Evolutionary conservation across 2,888 invertebrate species (phyloP).

Genomic region (Leucozona laternaria): DNA sequence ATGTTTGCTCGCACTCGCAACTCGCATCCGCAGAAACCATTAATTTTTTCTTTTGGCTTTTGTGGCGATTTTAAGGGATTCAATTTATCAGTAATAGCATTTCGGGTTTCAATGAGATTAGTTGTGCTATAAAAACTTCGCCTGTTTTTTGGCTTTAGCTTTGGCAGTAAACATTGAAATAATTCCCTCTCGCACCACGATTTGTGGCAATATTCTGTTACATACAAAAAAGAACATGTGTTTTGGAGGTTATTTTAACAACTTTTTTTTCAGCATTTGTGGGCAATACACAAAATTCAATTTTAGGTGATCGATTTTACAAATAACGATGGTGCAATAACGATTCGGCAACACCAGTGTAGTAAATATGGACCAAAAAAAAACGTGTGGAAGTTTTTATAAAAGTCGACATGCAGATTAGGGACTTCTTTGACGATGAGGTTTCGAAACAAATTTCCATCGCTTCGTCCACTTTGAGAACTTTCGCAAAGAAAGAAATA

Average conservation of each 20-base stretch:
- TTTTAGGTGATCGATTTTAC: conserved; percentile 52
- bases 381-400: background rate
- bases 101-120: conserved; percentile 66
- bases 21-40: conserved; percentile 30
- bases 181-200: conserved; percentile 5
- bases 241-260: conserved; percentile 21
- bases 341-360: background rate
- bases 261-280: conserved; percentile 16
- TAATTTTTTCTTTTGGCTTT: conserved; percentile 53
- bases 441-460: conserved; percentile 46
- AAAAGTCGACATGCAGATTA: background rate
- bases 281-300: conserved; percentile 43
- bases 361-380: conserved; percentile 40
- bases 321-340: conserved; percentile 25
- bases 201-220: conserved; percentile 22
- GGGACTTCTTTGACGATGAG: background rate
- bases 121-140: conserved; percentile 47
- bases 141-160: conserved; percentile 8
- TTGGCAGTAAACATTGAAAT: conserved; percentile 38
- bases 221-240: conserved; percentile 43
- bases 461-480: conserved; percentile 47
- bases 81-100: conserved; percentile 67
- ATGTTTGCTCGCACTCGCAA: background rate
- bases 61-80: conserved; percentile 62
- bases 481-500: conserved; percentile 25